Evolutionary conservation across 2,797 vertebrate species (phyloP), one percentile per base, ranked within the genome.

Genomic region (Agapornis canus): DNA sequence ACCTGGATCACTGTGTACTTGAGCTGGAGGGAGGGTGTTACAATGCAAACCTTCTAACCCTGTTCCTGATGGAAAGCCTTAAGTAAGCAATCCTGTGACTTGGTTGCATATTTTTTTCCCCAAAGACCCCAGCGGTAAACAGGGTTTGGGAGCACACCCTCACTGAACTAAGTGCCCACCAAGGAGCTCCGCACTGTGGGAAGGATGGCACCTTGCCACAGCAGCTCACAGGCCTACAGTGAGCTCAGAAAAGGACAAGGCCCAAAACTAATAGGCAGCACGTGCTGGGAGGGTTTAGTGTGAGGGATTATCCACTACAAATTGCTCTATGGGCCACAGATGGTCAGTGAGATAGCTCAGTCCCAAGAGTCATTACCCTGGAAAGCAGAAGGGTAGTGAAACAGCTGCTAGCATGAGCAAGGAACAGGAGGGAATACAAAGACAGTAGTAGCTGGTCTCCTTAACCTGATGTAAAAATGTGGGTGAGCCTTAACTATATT

Each of bases 211-310:
- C 21, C 32, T 65, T 66, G 54, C 75, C 0, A 0, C 66, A 82
- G 51, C 73, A 75, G n/a, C 39, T 81, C 72, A 23, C 35, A 78
- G 42, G 26, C 76, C 81, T 64, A 51, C 48, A 54, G 26, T 5
- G 3, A 86, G 69, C 86, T 91, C 72, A 86, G 76, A 94, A 94
- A 39, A 89, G 76, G 64, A 89, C 54, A 37, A 85, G 69, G 84
- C 90, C 94, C 91, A 94, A 94, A 94, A 95, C 70, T 69, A 97
- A 91, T 76, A 87, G 8, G 51, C 65, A 92, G 93, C 82, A 94
- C 3, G 2, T 86, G 76, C 86, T 87, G 32, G 63, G 54, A 79
- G 79, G 64, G 60, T 87, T 92, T 87, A 83, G 61, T 40, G 11
- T 59, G 76, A 88, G 54, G 61, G 76, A 93, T 95, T 92, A 96